Base-by-base conservation (phyloP, 2,113 vertebrate genomes). In the Apteryx owenii region DNA sequence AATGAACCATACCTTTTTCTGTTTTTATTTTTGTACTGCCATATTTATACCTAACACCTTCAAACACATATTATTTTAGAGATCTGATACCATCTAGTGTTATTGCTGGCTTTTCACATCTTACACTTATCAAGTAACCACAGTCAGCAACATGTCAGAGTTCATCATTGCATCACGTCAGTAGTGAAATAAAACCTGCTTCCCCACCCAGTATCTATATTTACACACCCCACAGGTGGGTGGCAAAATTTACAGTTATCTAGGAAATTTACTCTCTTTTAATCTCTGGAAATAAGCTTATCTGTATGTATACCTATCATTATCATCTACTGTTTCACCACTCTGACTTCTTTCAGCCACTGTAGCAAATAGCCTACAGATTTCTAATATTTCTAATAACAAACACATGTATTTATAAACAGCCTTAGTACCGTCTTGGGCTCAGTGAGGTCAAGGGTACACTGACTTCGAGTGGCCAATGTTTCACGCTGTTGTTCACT, bases 71-170 rank as follows among this genome's bases (percentile, higher is more conserved):
- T 91, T 94, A 82, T 96, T 96, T 96, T 79, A 82, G 88, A 97
- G 54, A 95, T 89, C 85, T 95, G 94, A 96, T 88, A 88, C 66
- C 96, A 83, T 89, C 80, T 95, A 89, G 77, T 97, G 91, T 96
- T 95, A 72, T 94, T 96, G 86, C 95, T 93, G 12, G 95, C 87
- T 95, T 91, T 96, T 97, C 90, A 93, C 81, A 94, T 94, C 81
- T 97, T 95, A 91, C 61, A 92, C 95, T 97, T 97, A 97, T 97
- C 97, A 97, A 97, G 93, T 84, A 95, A 97, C 95, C 73, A 94
- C 96, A 97, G 93, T 96, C 65, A 95, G 95, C 85, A 95, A 73
- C 85, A 58, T 97, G 97, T 95, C 97, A 95, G 95, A 94, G 92
- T 97, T 97, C 97, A 97, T 89, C 82, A 40, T 86, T 88, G 89